Base-by-base conservation (phyloP, 2,113 vertebrate species). In the Crotophaga sulcirostris region DNA sequence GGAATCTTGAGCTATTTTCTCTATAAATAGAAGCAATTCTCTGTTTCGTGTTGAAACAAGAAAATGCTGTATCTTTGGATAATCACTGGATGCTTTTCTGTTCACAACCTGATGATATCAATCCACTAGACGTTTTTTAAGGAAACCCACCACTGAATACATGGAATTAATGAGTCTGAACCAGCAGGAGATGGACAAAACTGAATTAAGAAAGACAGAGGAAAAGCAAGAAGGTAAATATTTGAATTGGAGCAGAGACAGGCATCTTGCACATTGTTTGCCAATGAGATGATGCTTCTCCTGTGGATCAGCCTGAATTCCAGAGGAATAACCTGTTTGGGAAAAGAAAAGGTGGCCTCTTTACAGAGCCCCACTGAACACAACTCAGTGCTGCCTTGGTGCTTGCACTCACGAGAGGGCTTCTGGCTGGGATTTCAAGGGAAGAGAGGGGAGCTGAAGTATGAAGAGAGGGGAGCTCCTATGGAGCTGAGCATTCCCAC, bases 11-110 rank as follows among this genome's bases (percentile, higher is more conserved):
- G 0, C 16, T 44, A 8, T 34, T 93, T 80, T 83, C 75, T 51
- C 75, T 90, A 58, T 59, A 88, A 95, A 93, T 42, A 95, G 75
- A 88, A 92, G 56, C 34, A 84, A 67, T 77, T 96, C 82, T 78
- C n/a, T 62, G 54, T 42, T 76, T 76, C 16, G 2, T 15, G 14
- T 0, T 26, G 72, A 67, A 80, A 70, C 7, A 42, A 2, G 2
- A 38, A 88, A 92, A 69, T 23, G 31, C 63, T 68, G 20, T 11
- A 2, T 79, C 69, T 93, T 63, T 40, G 44, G 54, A 13, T 12
- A 18, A 40, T 49, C 29, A 3, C 54, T 24, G 28, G 28, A 21
- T 42, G 74, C 17, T 93, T 91, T 79, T 72, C 67, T 58, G 28
- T 40, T 54, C 25, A 8, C 33, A 19, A 5, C 6, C 31, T 2